Evolutionary conservation across 2,888 invertebrate species (phyloP), one percentile per base, ranked within the genome.

Genomic region (Malthinus flaveolus): DNA sequence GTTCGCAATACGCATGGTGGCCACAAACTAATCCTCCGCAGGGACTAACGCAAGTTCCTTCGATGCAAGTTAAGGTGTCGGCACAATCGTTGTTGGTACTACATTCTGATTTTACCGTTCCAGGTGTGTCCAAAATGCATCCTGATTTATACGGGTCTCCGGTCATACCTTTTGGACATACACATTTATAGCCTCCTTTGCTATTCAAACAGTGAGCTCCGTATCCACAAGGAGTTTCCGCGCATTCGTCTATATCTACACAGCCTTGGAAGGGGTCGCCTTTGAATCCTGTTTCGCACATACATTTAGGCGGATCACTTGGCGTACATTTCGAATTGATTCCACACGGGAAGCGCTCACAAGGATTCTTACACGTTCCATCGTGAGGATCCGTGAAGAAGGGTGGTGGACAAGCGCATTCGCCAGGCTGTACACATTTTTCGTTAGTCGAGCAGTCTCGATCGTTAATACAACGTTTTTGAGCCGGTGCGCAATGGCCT

Each of bases 301-400:
- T 88, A 74, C 95, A 95, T 70, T 87, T 88, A 0, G 95, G 94
- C 7, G 94, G 94, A 79, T 94, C 92, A 59, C 89, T 90, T 0
- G 93, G 91, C 1, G 91, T 91, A 75, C 95, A 95, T 78, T 91
- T 91, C 3, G 94, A 90, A 74, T 95, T 94, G 47, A 94, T 88
- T 32, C 95, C 95, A 70, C 95, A 95, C 7, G 89, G 88, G 75
- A 90, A 93, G 60, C 94, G 84, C 77, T 95, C 93, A 75, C 95
- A 95, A 6, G 95, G 95, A 81, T 91, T 95, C 80, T 94, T 94
- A 75, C 95, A 95, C 74, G 89, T 89, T 74, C 92, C 91, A 72
- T 94, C 92, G 12, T 84, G 82, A 7, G 89, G 85, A 74, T 95
- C 95, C 32, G 89, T 85, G 76, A 92, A 94, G 79, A 89, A 95